These are phyloP conservation scores for Acrocyrtus sp. DNA, from an alignment of 2,888 invertebrate species.

Conservation along the genomic window DNA sequence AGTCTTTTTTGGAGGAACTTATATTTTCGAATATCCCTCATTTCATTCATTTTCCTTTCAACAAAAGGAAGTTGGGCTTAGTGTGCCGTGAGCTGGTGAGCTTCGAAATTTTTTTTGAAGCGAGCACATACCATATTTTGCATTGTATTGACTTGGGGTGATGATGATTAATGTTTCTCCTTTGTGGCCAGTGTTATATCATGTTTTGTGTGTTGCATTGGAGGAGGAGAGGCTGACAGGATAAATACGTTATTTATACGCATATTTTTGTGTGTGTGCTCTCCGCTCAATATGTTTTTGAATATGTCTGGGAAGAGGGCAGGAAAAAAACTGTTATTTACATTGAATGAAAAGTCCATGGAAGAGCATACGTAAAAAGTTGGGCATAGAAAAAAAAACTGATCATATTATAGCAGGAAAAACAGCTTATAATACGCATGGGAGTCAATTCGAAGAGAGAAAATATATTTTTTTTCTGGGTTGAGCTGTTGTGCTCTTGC, in stretches of 20 bases:
- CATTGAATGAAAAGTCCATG: constrained; percentile 27
- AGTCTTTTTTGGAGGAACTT: no score
- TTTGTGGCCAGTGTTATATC: constrained; percentile 30
- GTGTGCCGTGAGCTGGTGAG: neutral
- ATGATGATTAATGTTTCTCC: constrained; percentile 44
- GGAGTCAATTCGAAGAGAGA: no score
- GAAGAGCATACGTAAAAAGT: no score
- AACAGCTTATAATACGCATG: no score
- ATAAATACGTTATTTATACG: constrained; percentile 49
- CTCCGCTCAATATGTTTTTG: no score
- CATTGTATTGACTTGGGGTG: constrained; percentile 40
- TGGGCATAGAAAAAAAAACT: no score
- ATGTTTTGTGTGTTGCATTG: constrained; percentile 17
- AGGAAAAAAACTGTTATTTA: constrained; percentile 32
- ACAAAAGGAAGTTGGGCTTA: neutral
- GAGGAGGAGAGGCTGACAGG: constrained; percentile 44
- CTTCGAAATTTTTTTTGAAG: neutral
- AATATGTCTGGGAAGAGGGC: no score
- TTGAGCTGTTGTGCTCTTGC: neutral
- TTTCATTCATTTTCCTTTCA: no score
- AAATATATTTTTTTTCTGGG: no score
- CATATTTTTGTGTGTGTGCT: constrained; percentile 28
- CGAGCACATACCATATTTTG: constrained; percentile 15
- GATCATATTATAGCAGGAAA: no score
- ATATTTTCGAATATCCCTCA: no score